phyloP scores from a whole-genome alignment of 2,797 vertebrate genomes.

The Rhadinocentrus ornatus region DNA sequence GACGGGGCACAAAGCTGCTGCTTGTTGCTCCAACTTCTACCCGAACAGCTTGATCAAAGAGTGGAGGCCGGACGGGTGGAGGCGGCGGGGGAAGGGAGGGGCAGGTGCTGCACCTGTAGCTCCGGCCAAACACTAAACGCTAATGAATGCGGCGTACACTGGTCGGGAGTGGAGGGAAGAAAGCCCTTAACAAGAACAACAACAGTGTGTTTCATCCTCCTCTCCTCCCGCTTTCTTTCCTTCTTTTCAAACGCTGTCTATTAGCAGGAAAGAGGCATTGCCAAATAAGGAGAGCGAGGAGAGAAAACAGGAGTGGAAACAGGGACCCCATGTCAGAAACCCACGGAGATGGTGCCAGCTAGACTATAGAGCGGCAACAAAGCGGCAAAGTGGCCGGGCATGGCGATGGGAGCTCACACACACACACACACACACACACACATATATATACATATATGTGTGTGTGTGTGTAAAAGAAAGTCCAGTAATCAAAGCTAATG shows the following conservation, averaged over 20 bases:
- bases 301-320: conserved; percentile 43
- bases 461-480: conserved; percentile 35
- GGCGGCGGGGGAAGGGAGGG: conserved; percentile 44
- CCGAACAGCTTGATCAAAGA: conserved; percentile 46
- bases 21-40: conserved; percentile 55
- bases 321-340: conserved; percentile 74
- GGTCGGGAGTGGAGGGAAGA: conserved; percentile 13
- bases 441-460: not conserved
- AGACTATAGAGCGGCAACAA: conserved; percentile 75
- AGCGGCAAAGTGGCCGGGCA: conserved; percentile 77
- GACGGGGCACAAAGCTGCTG: conserved; percentile 54
- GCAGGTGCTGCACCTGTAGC: conserved; percentile 72
- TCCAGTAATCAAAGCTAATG: conserved; percentile 83
- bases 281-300: conserved; percentile 67
- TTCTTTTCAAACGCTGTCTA: conserved; percentile 78
- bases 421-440: too few relatives aligned
- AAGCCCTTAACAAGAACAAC: conserved; percentile 63
- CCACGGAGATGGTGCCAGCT: conserved; percentile 80
- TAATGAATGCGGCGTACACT: conserved; percentile 64
- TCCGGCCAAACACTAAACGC: conserved; percentile 59
- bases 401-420: conserved; percentile 41
- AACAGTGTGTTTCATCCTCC: conserved; percentile 71
- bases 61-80: conserved; percentile 10
- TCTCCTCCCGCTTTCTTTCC: conserved; percentile 55
- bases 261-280: conserved; percentile 84